These are phyloP conservation scores for Tiliacea citrago DNA, from an alignment of 2,888 invertebrate species.

Conservation along the genomic window DNA sequence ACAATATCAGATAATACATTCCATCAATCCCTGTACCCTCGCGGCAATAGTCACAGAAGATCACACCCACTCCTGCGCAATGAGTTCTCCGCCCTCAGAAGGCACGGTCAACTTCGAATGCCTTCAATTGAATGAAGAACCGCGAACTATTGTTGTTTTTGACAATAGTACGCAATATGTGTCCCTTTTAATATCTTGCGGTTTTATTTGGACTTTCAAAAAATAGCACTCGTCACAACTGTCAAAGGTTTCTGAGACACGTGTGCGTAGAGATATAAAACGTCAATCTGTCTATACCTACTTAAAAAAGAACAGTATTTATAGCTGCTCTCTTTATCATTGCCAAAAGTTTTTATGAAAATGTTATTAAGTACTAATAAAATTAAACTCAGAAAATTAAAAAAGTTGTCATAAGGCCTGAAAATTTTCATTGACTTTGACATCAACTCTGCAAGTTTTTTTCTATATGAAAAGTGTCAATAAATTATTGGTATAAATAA, in stretches of 20 bases:
- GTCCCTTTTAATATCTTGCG: slow-evolving; percentile 38
- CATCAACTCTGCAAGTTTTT: not conserved
- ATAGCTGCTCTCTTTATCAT: not conserved
- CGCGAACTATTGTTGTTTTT: slow-evolving; percentile 65
- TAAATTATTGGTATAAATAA: too few species aligned
- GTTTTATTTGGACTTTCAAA: slow-evolving; percentile 33
- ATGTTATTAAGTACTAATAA: not conserved
- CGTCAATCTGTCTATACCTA: not conserved
- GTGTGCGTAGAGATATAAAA: slow-evolving; percentile 5
- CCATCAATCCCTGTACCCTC: slow-evolving; percentile 31
- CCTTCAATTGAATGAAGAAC: slow-evolving; percentile 55
- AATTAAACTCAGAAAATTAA: not conserved
- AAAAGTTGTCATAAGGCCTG: not conserved
- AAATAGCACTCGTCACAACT: slow-evolving; percentile 13
- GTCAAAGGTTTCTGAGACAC: slow-evolving; percentile 19
- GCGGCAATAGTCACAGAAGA: slow-evolving; percentile 68
- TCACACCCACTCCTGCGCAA: slow-evolving; percentile 84
- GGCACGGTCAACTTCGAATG: slow-evolving; percentile 54
- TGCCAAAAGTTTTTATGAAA: not conserved
- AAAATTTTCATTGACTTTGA: slow-evolving; percentile 4
- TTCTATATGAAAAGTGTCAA: not conserved
- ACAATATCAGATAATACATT: slow-evolving; percentile 14
- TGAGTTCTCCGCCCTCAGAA: slow-evolving; percentile 76
- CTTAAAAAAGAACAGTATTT: not conserved
- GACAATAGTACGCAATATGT: slow-evolving; percentile 67